These are phyloP conservation scores for Ormyrus rosae DNA, from an alignment of 2,888 invertebrate species.

Conservation along the genomic window DNA sequence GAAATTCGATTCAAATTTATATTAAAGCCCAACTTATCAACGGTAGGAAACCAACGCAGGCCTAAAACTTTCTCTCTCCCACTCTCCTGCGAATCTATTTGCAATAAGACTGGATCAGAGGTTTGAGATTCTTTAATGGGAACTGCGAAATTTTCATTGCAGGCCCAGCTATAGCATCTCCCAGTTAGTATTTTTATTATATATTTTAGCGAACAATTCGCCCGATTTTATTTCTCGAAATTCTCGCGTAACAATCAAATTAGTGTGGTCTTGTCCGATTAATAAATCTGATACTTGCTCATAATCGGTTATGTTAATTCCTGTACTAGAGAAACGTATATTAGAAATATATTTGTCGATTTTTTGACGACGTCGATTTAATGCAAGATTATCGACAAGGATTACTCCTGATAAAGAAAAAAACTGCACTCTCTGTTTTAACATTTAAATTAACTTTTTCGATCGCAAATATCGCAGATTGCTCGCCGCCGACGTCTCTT, in stretches of 20 bases:
- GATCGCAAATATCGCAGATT: too few species aligned
- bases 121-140: not conserved
- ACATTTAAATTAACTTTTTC: too few species aligned
- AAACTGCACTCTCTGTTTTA: too few species aligned
- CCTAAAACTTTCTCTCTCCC: not conserved
- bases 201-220: not conserved
- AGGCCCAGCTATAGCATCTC: not conserved
- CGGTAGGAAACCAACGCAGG: slow-evolving; percentile 1
- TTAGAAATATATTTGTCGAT: not conserved
- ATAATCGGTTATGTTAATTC: not conserved
- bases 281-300: not conserved
- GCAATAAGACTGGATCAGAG: not conserved
- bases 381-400: too few species aligned
- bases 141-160: not conserved
- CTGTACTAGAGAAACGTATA: too few species aligned
- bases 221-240: not conserved
- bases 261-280: not conserved
- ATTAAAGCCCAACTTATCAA: slow-evolving; percentile 6
- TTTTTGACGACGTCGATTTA: not conserved
- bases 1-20: not conserved
- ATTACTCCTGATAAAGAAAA: too few species aligned
- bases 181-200: not conserved
- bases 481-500: too few species aligned
- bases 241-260: not conserved
- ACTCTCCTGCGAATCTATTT: not conserved